These are phyloP conservation scores for Esox lucius DNA, from an alignment of 2,797 vertebrate genomes.

Conservation along the genomic window DNA sequence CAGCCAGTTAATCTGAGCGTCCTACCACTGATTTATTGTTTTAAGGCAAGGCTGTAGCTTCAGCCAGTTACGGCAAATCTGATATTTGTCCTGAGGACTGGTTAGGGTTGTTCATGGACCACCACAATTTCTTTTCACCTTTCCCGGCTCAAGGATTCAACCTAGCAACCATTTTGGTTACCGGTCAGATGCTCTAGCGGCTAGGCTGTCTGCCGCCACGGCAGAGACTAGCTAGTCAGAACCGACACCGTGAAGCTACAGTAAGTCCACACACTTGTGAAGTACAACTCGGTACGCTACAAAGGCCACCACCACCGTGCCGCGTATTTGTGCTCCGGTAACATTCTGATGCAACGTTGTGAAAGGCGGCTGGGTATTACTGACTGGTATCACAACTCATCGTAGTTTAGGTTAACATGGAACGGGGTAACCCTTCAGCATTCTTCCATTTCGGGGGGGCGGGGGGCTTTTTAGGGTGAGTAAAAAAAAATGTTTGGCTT, in stretches of 20 bases:
- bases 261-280: background rate
- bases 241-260: background rate
- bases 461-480: too few relatives aligned
- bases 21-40: background rate
- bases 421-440: background rate
- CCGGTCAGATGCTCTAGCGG: too few relatives aligned
- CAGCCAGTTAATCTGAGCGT: background rate
- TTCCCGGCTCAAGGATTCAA: too few relatives aligned
- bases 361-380: background rate
- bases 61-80: background rate
- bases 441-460: background rate
- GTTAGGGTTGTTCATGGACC: too few relatives aligned
- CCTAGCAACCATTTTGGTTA: too few relatives aligned
- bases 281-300: background rate
- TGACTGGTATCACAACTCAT: background rate
- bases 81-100: too few relatives aligned
- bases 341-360: background rate
- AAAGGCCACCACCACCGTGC: background rate
- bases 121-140: too few relatives aligned
- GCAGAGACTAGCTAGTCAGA: background rate
- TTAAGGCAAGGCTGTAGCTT: too few relatives aligned
- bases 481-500: constrained; percentile 1
- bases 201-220: too few relatives aligned
- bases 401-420: too few relatives aligned
- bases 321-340: background rate